Evolutionary conservation across 2,797 vertebrate genomes (phyloP).

Genomic region (Anguilla anguilla): DNA sequence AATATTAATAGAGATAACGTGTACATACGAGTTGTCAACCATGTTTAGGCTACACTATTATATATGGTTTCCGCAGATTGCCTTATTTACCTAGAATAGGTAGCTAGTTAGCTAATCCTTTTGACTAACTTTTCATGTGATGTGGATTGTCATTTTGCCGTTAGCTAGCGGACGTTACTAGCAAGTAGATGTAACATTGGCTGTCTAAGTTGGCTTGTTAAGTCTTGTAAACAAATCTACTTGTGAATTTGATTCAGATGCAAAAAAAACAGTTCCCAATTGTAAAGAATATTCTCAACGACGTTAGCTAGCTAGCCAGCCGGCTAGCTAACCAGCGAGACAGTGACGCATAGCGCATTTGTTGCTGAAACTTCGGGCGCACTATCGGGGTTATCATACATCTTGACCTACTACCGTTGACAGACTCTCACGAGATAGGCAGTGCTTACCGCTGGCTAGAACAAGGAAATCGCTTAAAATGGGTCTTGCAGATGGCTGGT

Average conservation of each 20-base stretch:
- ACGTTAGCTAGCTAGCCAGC: background rate
- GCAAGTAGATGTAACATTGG: background rate
- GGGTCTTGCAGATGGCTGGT: background rate
- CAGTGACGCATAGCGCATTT: slow-evolving; percentile 22
- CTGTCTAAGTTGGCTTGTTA: background rate
- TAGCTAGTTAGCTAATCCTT: slow-evolving; percentile 17
- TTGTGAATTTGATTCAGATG: background rate
- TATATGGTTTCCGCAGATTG: slow-evolving; percentile 33
- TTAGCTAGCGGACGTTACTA: background rate
- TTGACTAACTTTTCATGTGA: background rate
- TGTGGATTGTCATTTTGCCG: background rate
- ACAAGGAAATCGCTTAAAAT: background rate
- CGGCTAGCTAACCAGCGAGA: background rate
- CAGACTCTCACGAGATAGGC: background rate
- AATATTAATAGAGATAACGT: background rate
- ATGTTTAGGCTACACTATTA: slow-evolving; percentile 21
- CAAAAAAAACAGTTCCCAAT: background rate
- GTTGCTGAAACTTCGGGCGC: slow-evolving; percentile 9
- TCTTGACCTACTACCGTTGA: background rate
- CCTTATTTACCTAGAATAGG: background rate
- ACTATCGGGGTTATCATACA: background rate
- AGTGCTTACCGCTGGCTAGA: background rate
- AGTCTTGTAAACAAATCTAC: background rate
- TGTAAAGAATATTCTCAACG: background rate
- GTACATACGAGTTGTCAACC: background rate